Evolutionary conservation across 2,797 vertebrate genomes (phyloP).

Genomic region (Syngnathus acus): DNA sequence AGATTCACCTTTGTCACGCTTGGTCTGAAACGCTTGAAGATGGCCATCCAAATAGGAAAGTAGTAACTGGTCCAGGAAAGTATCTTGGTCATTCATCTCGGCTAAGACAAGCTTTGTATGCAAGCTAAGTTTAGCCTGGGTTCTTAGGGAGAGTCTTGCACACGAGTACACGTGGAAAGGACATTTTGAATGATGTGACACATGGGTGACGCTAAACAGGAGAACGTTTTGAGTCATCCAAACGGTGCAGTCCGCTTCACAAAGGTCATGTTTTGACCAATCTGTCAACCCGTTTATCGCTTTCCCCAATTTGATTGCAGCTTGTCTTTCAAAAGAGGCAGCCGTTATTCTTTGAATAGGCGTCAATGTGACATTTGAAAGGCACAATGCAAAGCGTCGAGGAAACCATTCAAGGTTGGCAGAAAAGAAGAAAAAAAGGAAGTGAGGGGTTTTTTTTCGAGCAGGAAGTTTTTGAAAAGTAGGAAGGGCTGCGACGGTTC

Average conservation of each 20-base stretch:
- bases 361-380: conserved; percentile 30
- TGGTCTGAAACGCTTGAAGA: neutral
- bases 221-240: too few species aligned
- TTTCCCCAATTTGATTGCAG: neutral
- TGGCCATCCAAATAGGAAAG: conserved; percentile 2
- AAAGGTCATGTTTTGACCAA: neutral
- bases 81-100: too few species aligned
- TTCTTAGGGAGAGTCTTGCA: too few species aligned
- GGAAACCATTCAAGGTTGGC: conserved; percentile 47
- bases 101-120: too few species aligned
- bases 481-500: conserved; percentile 59
- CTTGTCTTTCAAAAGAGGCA: conserved; percentile 34
- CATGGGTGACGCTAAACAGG: too few species aligned
- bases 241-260: neutral
- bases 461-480: conserved; percentile 34
- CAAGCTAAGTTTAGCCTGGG: too few species aligned
- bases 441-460: conserved; percentile 53
- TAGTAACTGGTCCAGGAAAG: neutral
- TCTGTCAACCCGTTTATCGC: neutral
- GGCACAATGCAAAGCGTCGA: conserved; percentile 13
- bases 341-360: conserved; percentile 24
- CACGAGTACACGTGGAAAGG: too few species aligned
- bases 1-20: neutral
- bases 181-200: too few species aligned
- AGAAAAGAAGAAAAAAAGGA: conserved; percentile 37